Evolutionary conservation across 2,797 vertebrate species (phyloP).

Genomic region (Lophotriccus pileatus): DNA sequence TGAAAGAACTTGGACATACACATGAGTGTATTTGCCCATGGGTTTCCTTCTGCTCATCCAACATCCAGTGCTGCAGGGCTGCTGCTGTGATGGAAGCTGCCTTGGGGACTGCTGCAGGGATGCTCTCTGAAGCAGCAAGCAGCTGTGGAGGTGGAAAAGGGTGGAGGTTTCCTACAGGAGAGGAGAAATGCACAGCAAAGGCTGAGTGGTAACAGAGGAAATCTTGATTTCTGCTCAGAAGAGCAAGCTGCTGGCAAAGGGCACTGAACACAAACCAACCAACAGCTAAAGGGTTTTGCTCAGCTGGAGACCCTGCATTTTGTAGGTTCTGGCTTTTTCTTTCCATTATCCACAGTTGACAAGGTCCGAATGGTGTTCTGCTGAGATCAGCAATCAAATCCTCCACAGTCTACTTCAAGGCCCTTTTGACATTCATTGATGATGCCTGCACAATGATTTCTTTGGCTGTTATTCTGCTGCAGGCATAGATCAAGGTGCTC

Average conservation of each 20-base stretch:
- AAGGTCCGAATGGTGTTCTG: not conserved
- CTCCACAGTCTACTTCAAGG: not conserved
- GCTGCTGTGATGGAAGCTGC: not conserved
- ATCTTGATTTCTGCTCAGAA: not conserved
- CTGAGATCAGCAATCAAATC: not conserved
- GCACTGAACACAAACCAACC: not conserved
- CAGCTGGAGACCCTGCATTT: not conserved
- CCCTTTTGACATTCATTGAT: not conserved
- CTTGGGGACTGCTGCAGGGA: not conserved
- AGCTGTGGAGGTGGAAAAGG: not conserved
- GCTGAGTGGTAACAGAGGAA: not conserved
- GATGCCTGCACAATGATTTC: not conserved
- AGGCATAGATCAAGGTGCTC: not conserved
- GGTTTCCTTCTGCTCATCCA: not conserved
- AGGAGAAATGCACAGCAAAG: not conserved
- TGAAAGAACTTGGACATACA: not conserved
- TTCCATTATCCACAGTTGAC: not conserved
- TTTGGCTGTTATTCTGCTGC: not conserved
- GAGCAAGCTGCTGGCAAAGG: not conserved
- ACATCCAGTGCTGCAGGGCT: not conserved
- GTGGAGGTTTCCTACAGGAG: not conserved
- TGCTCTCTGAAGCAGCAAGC: not conserved
- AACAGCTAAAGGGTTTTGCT: not conserved
- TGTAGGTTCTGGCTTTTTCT: not conserved
- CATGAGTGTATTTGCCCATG: fast-evolving